Conservation (phyloP, 2,797 vertebrate species). For the Phaenicophaeus curvirostris region DNA sequence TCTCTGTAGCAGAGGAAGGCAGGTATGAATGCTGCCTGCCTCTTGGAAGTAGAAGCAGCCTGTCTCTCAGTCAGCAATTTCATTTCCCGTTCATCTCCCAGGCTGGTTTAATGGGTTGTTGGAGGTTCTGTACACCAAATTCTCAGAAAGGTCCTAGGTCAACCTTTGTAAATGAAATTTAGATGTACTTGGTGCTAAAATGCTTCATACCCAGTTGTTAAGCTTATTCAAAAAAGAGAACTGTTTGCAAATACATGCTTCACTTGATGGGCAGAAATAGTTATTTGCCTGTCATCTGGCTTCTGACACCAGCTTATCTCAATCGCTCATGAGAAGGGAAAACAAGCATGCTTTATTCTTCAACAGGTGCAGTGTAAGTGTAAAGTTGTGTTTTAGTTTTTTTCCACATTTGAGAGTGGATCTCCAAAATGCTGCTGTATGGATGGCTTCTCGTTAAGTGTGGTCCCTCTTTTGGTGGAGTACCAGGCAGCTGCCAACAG, state of each 20-base stretch:
- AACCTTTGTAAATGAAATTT: background rate
- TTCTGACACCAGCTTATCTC: background rate
- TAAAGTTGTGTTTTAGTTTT: background rate
- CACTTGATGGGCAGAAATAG: background rate
- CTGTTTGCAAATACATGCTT: background rate
- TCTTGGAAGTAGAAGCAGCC: background rate
- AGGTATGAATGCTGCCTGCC: background rate
- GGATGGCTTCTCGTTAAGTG: background rate
- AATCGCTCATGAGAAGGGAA: background rate
- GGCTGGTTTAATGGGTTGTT: background rate
- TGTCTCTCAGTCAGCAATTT: background rate
- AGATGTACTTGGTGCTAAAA: background rate
- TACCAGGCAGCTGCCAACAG: background rate
- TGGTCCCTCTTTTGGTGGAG: background rate
- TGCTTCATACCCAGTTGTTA: background rate
- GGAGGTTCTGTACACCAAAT: background rate
- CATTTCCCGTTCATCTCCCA: background rate
- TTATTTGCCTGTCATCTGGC: slow-evolving; percentile 1
- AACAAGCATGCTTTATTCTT: background rate
- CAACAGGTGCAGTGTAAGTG: background rate
- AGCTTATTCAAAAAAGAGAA: background rate
- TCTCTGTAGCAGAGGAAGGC: background rate
- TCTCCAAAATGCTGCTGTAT: background rate
- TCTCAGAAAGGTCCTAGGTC: background rate
- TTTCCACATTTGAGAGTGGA: background rate